Conservation (phyloP, 1,140 invertebrate species). For the Drosophila nasuta region DNA sequence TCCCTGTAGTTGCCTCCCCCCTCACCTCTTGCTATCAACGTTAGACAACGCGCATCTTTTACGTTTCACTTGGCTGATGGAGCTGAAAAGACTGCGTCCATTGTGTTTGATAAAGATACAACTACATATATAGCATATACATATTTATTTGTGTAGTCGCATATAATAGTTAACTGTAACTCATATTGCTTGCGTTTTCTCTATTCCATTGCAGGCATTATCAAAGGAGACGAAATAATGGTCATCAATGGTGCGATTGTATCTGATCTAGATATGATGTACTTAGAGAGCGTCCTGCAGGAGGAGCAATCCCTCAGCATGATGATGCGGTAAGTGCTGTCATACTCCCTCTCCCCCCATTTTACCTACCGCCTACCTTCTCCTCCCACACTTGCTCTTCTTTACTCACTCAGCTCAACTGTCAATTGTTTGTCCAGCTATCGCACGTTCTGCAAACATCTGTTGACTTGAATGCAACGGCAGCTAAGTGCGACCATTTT, state of each 20-base stretch:
- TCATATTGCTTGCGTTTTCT: conserved; percentile 34
- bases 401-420: not conserved
- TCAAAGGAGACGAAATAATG: conserved; percentile 99
- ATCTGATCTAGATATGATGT: conserved; percentile 99
- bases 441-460: conserved; percentile 48
- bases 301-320: conserved; percentile 98
- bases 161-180: conserved; percentile 32
- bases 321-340: conserved; percentile 92
- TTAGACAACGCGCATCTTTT: conserved; percentile 34
- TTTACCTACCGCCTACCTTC: not conserved
- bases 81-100: conserved; percentile 9
- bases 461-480: conserved; percentile 42
- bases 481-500: conserved; percentile 35
- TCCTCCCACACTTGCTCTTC: not conserved
- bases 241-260: conserved; percentile 99
- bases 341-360: not conserved
- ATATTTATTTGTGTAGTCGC: conserved; percentile 1
- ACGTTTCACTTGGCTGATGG: conserved; percentile 30
- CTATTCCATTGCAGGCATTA: conserved; percentile 90
- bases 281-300: conserved; percentile 97
- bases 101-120: conserved; percentile 10
- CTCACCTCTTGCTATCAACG: conserved; percentile 15
- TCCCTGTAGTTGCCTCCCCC: not conserved
- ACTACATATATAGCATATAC: not conserved
- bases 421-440: conserved; percentile 29